Percentiles rank a stretch among this genome's conserved stretches.
These are phyloP conservation scores for Oeneis ivallda DNA, from an alignment of 2,888 invertebrate genomes.

Conservation along the genomic window DNA sequence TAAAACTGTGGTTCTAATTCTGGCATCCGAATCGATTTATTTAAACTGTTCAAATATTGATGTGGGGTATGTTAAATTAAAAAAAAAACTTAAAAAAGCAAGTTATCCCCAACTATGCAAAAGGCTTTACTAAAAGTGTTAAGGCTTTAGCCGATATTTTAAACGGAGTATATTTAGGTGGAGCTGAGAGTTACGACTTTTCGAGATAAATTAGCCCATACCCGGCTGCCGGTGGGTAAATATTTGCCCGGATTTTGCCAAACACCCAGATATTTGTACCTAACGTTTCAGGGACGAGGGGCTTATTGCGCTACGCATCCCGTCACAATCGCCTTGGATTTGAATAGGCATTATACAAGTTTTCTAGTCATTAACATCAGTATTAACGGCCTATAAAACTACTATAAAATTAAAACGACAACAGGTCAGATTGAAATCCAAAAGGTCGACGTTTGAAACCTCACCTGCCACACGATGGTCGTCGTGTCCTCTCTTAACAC, in stretches of 20 bases:
- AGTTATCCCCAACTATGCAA: neutral
- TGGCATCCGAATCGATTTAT: no score
- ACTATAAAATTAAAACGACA: no score
- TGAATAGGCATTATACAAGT: neutral
- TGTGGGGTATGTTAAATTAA: neutral
- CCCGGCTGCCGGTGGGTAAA: conserved; percentile 31
- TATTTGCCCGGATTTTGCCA: conserved; percentile 35
- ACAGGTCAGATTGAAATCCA: no score
- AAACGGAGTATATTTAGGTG: conserved; percentile 29
- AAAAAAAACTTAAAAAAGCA: neutral
- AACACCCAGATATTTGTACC: conserved; percentile 30
- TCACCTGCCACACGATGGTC: no score
- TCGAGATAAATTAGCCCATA: conserved; percentile 36
- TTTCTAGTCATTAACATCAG: no score
- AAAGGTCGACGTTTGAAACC: no score
- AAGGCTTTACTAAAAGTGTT: neutral
- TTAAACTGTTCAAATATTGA: no score
- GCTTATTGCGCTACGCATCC: neutral
- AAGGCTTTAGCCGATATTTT: conserved; percentile 30
- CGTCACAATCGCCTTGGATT: conserved; percentile 3
- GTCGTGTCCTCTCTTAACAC: no score
- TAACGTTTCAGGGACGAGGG: neutral
- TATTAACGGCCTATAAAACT: no score
- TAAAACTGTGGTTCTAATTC: neutral
- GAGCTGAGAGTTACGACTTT: conserved; percentile 28